These are phyloP conservation scores for Lophius piscatorius DNA, from an alignment of 2,113 vertebrate genomes.

Conservation along the genomic window DNA sequence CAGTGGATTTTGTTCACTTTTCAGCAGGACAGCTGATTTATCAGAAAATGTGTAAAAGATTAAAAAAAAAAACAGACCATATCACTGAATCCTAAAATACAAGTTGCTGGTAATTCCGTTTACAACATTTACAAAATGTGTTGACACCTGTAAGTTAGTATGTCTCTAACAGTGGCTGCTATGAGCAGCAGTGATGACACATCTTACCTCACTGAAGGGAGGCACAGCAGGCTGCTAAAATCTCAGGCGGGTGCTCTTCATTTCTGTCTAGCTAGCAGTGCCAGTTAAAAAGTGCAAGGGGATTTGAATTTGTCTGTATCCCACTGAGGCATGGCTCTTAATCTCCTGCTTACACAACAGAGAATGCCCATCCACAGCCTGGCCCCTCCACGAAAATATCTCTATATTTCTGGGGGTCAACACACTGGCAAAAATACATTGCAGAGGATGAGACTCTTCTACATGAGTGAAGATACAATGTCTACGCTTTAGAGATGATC, in stretches of 20 bases:
- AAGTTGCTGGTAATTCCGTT: no score
- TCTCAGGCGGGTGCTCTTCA: neutral
- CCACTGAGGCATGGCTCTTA: conserved; percentile 45
- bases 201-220: no score
- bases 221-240: neutral
- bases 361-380: conserved; percentile 49
- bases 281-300: neutral
- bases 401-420: conserved; percentile 37
- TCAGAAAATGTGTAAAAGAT: no score
- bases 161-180: neutral
- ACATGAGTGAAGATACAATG: conserved; percentile 20
- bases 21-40: no score
- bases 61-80: no score
- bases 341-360: conserved; percentile 70
- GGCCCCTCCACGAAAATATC: conserved; percentile 51
- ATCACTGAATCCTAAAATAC: no score
- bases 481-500: conserved; percentile 39
- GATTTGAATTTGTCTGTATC: conserved; percentile 39
- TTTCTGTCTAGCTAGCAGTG: conserved; percentile 17
- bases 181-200: neutral
- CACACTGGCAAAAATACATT: conserved; percentile 49
- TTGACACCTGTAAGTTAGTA: no score
- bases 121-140: no score
- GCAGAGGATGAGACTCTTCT: conserved; percentile 36
- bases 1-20: no score